These are phyloP conservation scores for Coracias cyanogaster DNA, from an alignment of 2,797 vertebrate species.

Conservation along the genomic window DNA sequence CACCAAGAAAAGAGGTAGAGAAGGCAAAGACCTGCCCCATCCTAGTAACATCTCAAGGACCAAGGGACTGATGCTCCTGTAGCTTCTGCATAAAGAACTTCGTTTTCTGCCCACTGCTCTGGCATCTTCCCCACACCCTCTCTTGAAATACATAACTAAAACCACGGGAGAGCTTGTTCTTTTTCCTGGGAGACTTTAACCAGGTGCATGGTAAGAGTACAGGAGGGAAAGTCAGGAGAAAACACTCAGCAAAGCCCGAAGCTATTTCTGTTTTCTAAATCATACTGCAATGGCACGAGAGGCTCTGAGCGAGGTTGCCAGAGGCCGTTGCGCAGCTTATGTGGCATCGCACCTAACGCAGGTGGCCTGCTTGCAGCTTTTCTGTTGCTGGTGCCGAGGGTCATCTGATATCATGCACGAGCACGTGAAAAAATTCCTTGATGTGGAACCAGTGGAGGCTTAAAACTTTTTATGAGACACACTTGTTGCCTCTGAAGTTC, in stretches of 20 bases:
- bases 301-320: neutral
- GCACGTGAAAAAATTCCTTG: neutral
- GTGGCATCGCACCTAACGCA: neutral
- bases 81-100: neutral
- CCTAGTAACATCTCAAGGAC: no score
- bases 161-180: neutral
- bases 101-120: neutral
- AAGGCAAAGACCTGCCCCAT: no score
- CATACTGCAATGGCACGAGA: neutral
- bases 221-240: neutral
- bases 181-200: neutral
- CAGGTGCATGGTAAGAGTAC: no score
- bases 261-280: neutral
- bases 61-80: neutral
- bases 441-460: neutral
- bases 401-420: neutral
- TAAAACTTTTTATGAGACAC: neutral
- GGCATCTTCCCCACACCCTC: neutral
- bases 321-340: neutral
- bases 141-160: neutral
- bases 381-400: neutral
- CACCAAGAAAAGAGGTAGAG: neutral
- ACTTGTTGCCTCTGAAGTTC: neutral
- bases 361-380: neutral
- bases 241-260: neutral